Evolutionary conservation across 2,888 invertebrate species (phyloP).

Genomic region (Ectemnius cavifrons): DNA sequence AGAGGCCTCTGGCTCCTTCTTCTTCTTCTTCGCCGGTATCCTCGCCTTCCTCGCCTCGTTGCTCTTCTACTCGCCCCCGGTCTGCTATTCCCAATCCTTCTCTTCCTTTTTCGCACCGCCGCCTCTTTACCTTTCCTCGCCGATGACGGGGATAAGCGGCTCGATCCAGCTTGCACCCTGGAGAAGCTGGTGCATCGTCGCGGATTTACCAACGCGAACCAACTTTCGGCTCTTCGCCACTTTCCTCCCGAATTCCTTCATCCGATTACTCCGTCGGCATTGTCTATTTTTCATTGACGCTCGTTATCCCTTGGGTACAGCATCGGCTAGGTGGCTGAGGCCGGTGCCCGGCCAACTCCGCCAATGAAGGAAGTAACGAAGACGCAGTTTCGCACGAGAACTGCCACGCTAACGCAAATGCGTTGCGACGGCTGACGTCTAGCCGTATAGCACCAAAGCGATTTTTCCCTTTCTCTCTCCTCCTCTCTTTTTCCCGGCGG

Average conservation of each 20-base stretch:
- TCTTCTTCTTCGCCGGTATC: constrained; percentile 44
- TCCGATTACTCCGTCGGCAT: background rate
- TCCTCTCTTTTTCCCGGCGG: constrained; percentile 22
- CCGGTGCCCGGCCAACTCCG: background rate
- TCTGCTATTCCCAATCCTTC: constrained; percentile 21
- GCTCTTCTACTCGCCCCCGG: constrained; percentile 24
- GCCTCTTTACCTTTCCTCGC: constrained; percentile 19
- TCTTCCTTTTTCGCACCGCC: constrained; percentile 23
- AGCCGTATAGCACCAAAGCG: constrained; percentile 48
- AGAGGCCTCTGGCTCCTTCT: constrained; percentile 57
- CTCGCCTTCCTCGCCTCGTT: constrained; percentile 32
- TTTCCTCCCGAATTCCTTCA: background rate
- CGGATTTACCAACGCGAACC: constrained; percentile 8
- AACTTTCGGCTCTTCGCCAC: constrained; percentile 1
- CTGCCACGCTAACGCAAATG: constrained; percentile 66
- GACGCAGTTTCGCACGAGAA: constrained; percentile 35
- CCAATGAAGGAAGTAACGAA: constrained; percentile 9
- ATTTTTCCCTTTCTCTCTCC: constrained; percentile 42
- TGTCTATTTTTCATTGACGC: background rate
- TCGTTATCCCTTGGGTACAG: background rate
- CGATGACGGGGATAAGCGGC: constrained; percentile 21
- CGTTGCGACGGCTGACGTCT: constrained; percentile 70
- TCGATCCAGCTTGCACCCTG: constrained; percentile 15
- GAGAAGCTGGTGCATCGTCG: constrained; percentile 22
- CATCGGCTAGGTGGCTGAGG: background rate